phyloP scores from a whole-genome alignment of 2,888 invertebrate genomes.

The Melanophora roralis region DNA sequence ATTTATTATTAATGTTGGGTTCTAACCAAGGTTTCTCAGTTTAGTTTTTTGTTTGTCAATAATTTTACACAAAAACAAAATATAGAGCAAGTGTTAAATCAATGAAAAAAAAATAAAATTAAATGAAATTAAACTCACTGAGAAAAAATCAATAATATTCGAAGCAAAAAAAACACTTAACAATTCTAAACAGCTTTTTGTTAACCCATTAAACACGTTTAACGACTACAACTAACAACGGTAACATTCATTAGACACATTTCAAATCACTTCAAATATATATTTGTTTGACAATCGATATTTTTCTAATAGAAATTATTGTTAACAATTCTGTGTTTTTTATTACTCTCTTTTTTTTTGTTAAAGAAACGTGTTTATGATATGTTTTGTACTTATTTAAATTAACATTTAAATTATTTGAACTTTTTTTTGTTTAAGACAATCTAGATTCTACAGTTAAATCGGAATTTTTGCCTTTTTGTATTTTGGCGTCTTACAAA shows the following conservation, averaged over 20 bases:
- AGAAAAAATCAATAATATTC: not conserved
- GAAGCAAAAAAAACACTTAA: not conserved
- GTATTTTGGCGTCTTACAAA: not conserved
- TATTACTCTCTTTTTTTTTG: too few species aligned
- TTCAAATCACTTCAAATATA: not conserved
- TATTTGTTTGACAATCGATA: too few species aligned
- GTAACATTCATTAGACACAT: not conserved
- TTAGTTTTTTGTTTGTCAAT: not conserved
- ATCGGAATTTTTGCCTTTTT: not conserved
- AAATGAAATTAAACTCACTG: not conserved
- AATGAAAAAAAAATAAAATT: conserved; percentile 28
- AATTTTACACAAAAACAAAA: not conserved
- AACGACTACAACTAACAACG: not conserved
- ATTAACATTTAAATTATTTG: not conserved
- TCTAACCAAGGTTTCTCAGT: not conserved
- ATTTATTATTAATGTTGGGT: conserved; percentile 6
- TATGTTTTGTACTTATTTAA: not conserved
- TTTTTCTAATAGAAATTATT: too few species aligned
- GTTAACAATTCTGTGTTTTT: not conserved
- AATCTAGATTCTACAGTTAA: not conserved
- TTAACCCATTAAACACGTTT: not conserved
- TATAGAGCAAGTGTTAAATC: conserved; percentile 28
- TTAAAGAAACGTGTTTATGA: not conserved
- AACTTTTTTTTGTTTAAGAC: not conserved
- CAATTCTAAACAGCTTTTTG: not conserved